phyloP scores from a whole-genome alignment of 30 jellyfish, hydroid and myxozoan genomes.

The Cassiopea xamachana region DNA sequence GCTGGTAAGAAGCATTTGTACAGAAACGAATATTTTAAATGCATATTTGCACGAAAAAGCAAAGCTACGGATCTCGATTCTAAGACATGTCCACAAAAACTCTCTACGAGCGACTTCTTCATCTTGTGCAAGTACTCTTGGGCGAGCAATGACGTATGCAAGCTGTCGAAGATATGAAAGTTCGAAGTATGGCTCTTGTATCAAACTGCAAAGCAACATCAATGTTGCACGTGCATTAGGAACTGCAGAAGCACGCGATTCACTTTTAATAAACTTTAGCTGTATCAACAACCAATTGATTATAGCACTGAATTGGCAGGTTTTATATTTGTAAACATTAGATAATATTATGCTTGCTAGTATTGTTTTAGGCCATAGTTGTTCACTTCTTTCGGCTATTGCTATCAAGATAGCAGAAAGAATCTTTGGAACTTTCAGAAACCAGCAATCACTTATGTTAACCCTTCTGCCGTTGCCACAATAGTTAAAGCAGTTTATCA shows the following conservation, averaged over 20 bases:
- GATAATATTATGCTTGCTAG: conserved; percentile 21
- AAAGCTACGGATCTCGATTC: conserved; percentile 19
- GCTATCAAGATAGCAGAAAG: conserved; percentile 26
- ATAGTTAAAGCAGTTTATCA: neutral
- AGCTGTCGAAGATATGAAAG: conserved; percentile 25
- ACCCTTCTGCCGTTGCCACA: neutral
- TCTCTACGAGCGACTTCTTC: conserved; percentile 28
- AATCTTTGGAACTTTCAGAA: conserved; percentile 27
- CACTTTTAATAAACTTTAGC: conserved; percentile 55
- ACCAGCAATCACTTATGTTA: conserved; percentile 7
- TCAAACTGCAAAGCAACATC: neutral
- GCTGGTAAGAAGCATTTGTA: conserved; percentile 29
- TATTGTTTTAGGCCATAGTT: neutral
- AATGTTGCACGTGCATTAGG: conserved; percentile 1
- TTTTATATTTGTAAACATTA: neutral
- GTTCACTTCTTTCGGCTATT: conserved; percentile 31
- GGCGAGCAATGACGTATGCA: conserved; percentile 51
- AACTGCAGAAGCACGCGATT: neutral
- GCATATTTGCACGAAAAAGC: conserved; percentile 65
- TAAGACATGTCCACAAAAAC: conserved; percentile 22
- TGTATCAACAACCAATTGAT: conserved; percentile 48
- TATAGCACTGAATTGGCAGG: conserved; percentile 8
- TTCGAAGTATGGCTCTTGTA: conserved; percentile 12
- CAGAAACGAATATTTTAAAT: conserved; percentile 37
- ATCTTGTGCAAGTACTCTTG: neutral